A percentile compares a stretch with the other conserved stretches of the same genome.
phyloP scores from a whole-genome alignment of 2,113 vertebrate species.

The Archocentrus centrarchus region DNA sequence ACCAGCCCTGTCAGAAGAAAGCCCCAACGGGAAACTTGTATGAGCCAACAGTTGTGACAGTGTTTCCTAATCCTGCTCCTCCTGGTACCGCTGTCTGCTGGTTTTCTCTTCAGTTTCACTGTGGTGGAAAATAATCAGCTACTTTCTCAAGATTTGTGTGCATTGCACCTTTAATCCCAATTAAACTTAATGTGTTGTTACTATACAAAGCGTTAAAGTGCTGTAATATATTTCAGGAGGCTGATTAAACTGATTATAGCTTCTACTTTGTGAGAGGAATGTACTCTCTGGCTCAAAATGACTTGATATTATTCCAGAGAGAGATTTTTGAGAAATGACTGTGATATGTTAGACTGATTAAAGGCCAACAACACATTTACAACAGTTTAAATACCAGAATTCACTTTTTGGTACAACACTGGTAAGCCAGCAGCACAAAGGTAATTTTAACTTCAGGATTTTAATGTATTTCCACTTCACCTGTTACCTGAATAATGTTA shows the following conservation, averaged over 20 bases:
- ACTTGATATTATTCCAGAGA: too few species aligned
- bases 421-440: background rate
- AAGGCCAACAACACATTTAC: too few species aligned
- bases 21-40: background rate
- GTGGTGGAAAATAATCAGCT: background rate
- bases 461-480: too few species aligned
- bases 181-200: background rate
- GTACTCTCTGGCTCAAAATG: too few species aligned
- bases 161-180: background rate
- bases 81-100: background rate
- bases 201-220: background rate
- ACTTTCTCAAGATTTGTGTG: background rate
- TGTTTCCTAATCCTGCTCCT: constrained; percentile 4
- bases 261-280: too few species aligned
- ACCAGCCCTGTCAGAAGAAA: background rate
- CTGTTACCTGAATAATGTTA: too few species aligned
- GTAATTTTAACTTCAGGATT: background rate
- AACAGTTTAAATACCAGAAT: too few species aligned
- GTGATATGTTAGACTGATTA: too few species aligned
- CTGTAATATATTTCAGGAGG: background rate
- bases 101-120: background rate
- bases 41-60: constrained; percentile 6
- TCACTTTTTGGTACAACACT: too few species aligned
- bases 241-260: too few species aligned
- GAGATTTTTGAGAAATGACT: too few species aligned